Conservation (phyloP, 2,888 invertebrate species). For the Amblyteles armatorius region DNA sequence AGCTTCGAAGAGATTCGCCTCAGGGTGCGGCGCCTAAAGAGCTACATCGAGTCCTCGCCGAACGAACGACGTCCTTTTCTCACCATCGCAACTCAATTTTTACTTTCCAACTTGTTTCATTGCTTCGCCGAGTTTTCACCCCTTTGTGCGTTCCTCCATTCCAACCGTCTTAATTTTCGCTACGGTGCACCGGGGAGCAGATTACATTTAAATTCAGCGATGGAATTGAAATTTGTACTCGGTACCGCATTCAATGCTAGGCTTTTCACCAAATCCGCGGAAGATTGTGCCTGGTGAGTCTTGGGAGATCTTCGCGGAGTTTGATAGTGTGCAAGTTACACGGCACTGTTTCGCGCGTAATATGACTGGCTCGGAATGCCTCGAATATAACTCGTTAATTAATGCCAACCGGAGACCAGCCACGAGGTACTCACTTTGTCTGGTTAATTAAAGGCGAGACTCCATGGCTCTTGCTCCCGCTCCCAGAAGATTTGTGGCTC, state of each 20-base stretch:
- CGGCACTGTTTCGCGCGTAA: conserved; percentile 19
- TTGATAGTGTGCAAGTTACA: conserved; percentile 4
- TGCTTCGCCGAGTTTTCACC: conserved; percentile 27
- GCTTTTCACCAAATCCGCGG: conserved; percentile 32
- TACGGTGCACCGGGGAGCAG: conserved; percentile 22
- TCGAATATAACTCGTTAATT: conserved; percentile 63
- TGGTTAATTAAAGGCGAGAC: conserved; percentile 60
- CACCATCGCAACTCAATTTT: conserved; percentile 15
- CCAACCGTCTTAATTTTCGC: conserved; percentile 26
- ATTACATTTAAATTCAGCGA: conserved; percentile 49
- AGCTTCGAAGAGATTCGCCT: conserved; percentile 39
- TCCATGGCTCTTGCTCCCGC: conserved; percentile 19
- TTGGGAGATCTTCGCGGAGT: conserved; percentile 15
- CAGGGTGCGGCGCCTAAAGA: conserved; percentile 45
- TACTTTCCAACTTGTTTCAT: conserved; percentile 46
- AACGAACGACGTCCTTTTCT: conserved; percentile 32
- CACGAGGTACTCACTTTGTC: conserved; percentile 55
- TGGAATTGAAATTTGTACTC: conserved; percentile 55
- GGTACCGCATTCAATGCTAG: conserved; percentile 32
- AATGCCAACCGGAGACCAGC: conserved; percentile 44
- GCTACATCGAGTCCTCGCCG: conserved; percentile 47
- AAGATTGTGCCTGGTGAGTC: not conserved
- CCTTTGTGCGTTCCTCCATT: conserved; percentile 17
- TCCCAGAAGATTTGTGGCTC: conserved; percentile 47
- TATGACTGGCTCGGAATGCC: conserved; percentile 37